A percentile compares a stretch with the other conserved stretches of the same genome.
Conservation (phyloP, 2,797 vertebrate genomes). For the Myotis daubentonii region DNA sequence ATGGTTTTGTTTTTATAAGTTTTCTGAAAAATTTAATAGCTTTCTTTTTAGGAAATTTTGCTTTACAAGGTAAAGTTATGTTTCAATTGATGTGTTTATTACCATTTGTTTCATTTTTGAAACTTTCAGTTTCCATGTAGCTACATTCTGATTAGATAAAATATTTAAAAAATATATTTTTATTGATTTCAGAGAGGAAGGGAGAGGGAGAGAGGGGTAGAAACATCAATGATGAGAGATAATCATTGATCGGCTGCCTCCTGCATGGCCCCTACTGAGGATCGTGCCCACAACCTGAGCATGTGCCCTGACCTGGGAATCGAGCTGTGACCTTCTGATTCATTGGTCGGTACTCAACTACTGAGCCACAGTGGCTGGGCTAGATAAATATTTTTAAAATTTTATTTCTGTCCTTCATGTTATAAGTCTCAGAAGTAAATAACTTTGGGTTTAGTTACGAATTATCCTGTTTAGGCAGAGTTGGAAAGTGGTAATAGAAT, state of each 20-base stretch:
- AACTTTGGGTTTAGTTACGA: slow-evolving; percentile 11
- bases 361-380: too few species aligned
- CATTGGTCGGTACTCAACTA: too few species aligned
- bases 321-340: too few species aligned
- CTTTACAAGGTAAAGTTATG: background rate
- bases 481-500: slow-evolving; percentile 20
- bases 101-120: slow-evolving; percentile 49
- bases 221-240: too few species aligned
- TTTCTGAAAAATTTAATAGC: slow-evolving; percentile 16
- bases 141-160: slow-evolving; percentile 5
- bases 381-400: background rate
- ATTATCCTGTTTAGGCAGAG: slow-evolving; percentile 35
- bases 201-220: too few species aligned
- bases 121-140: background rate
- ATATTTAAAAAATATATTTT: background rate
- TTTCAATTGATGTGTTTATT: slow-evolving; percentile 21
- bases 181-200: background rate
- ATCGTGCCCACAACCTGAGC: too few species aligned
- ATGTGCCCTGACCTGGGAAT: too few species aligned
- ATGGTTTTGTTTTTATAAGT: background rate
- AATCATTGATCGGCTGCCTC: too few species aligned
- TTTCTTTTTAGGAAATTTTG: slow-evolving; percentile 39
- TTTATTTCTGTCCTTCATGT: background rate
- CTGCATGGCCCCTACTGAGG: too few species aligned
- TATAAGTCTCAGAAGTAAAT: background rate